Conservation (phyloP, 1,140 invertebrate species). For the Melipona quadrifasciata region DNA sequence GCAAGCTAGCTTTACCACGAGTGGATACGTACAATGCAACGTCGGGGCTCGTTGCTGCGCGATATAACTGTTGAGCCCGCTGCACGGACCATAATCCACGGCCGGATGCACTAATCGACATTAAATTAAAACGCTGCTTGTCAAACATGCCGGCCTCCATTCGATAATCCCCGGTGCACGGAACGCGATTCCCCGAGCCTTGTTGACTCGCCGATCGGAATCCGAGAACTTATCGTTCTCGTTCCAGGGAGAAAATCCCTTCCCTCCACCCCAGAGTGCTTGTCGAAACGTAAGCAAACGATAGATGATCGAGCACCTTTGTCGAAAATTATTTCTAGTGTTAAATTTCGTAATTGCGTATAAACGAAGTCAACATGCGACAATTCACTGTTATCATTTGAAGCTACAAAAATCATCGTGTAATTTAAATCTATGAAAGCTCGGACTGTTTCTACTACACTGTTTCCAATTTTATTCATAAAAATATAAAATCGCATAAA, state of each 20-base stretch:
- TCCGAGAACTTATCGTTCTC: not conserved
- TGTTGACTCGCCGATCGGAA: not conserved
- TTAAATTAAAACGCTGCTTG: slow-evolving; percentile 64
- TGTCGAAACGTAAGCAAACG: not conserved
- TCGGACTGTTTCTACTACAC: no score
- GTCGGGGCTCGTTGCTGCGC: slow-evolving; percentile 5
- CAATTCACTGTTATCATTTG: no score
- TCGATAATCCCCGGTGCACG: slow-evolving; percentile 23
- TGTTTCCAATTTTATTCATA: no score
- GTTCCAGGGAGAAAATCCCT: no score
- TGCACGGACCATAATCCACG: slow-evolving; percentile 29
- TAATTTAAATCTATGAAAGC: no score
- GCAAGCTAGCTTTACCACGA: slow-evolving; percentile 28
- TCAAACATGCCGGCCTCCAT: slow-evolving; percentile 48
- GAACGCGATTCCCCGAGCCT: not conserved
- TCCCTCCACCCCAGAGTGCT: not conserved
- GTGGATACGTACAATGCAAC: slow-evolving; percentile 12
- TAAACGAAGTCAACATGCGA: no score
- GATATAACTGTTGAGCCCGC: slow-evolving; percentile 12
- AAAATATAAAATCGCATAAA: no score
- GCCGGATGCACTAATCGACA: slow-evolving; percentile 49
- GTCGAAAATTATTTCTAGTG: no score
- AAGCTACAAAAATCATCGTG: no score
- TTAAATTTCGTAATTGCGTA: no score
- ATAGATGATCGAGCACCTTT: no score